These are phyloP conservation scores for Antennarius striatus DNA, from an alignment of 2,113 vertebrate species.

Conservation along the genomic window DNA sequence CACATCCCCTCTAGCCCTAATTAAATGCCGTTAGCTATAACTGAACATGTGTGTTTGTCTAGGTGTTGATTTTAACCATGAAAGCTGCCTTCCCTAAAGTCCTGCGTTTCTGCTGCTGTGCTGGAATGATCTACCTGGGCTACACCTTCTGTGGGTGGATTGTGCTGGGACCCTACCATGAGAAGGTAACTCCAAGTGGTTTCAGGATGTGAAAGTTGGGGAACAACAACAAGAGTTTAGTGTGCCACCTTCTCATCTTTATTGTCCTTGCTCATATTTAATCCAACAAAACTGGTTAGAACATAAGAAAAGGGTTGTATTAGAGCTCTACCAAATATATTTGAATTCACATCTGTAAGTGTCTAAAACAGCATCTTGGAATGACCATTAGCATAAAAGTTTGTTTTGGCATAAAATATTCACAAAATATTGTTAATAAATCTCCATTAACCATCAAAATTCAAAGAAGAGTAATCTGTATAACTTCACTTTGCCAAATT, in stretches of 20 bases:
- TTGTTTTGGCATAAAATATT: too few species aligned
- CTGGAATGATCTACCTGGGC: conserved; percentile 97
- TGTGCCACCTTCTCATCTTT: neutral
- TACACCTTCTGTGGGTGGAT: conserved; percentile 99
- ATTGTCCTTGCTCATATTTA: too few species aligned
- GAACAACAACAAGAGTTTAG: neutral
- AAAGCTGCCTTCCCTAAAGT: conserved; percentile 92
- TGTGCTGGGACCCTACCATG: conserved; percentile 93
- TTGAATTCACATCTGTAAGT: too few species aligned
- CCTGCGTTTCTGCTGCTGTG: conserved; percentile 94
- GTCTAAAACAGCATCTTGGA: too few species aligned
- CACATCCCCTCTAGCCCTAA: neutral
- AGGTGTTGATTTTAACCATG: conserved; percentile 98
- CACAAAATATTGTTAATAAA: too few species aligned
- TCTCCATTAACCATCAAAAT: too few species aligned
- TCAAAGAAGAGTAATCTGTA: too few species aligned
- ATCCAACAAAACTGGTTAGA: too few species aligned
- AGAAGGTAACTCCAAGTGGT: conserved; percentile 83
- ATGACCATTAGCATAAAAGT: too few species aligned
- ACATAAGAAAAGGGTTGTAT: too few species aligned
- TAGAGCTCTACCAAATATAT: too few species aligned
- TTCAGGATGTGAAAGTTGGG: neutral
- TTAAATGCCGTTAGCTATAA: neutral
- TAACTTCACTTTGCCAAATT: too few species aligned
- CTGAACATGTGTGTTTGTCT: neutral